phyloP scores from a whole-genome alignment of 64 coral and sea anemone species.

The Montipora efflorescens region DNA sequence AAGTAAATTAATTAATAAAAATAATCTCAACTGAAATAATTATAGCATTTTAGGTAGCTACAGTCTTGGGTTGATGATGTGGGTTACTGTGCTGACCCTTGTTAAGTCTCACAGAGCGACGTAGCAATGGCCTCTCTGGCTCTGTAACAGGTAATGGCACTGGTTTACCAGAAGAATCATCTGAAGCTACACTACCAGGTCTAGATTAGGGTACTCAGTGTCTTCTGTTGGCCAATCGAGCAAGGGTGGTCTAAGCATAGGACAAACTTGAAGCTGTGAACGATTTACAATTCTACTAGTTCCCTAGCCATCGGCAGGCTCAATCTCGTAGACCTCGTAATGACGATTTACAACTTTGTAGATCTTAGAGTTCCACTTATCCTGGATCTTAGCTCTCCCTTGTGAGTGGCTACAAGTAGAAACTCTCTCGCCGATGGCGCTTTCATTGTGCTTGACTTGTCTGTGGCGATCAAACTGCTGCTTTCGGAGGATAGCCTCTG shows the following conservation, averaged over 20 bases:
- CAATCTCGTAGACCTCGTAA: constrained; percentile 61
- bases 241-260: not conserved
- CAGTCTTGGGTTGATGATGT: not conserved
- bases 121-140: not conserved
- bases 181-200: not conserved
- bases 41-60: not conserved
- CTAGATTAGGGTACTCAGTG: not conserved
- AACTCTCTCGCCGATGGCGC: constrained; percentile 31
- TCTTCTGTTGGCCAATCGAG: not conserved
- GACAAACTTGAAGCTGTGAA: constrained; percentile 59
- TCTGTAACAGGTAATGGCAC: not conserved
- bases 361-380: constrained; percentile 48
- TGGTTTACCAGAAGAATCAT: constrained; percentile 12
- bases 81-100: constrained; percentile 32
- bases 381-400: constrained; percentile 64
- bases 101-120: constrained; percentile 33
- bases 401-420: not conserved
- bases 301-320: constrained; percentile 65
- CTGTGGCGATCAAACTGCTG: constrained; percentile 27
- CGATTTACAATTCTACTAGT: constrained; percentile 26
- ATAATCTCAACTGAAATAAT: not conserved
- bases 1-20: not conserved
- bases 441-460: constrained; percentile 22
- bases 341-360: constrained; percentile 64
- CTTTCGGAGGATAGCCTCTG: constrained; percentile 26